Base-by-base conservation (phyloP, 2,888 invertebrate species). In the Aromia moschata region DNA sequence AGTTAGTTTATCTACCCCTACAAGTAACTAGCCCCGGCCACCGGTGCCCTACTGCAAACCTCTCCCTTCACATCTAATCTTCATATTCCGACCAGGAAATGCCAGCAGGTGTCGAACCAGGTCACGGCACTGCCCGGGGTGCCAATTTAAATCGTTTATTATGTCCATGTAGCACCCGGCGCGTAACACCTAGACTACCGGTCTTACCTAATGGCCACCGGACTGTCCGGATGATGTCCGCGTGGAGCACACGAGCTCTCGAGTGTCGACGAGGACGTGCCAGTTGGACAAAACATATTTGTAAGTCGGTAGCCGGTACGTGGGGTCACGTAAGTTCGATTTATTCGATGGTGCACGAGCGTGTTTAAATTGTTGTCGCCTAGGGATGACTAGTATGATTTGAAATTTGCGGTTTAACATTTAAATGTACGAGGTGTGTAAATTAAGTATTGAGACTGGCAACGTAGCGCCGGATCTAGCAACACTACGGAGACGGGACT, bases 111-210 rank as follows among this genome's bases (percentile, higher is more conserved):
- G 25, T 25, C 25, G 53, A 57, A 65, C 65, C 68, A 55, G 67
- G 67, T 69, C 69, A 64, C 53, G 49, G 64, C 58, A 67, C 56
- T 31, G 69, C 69, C 65, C 43, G 41, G 55, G 64, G 68, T 65
- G 60, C 64, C 67, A 65, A 67, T 65, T 68, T 64, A 67, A 68
- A 60, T 51, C 49, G 49, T 44, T 57, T 40, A 57, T 57, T 61
- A 57, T 51, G 40, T 54, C 54, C 45, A 55, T 51, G 15, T 54
- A 46, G 43, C 46, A 44, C 44, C 49, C 41, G 56, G 55, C 57
- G 41, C 46, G 31, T 43, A 31, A 53, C 38, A 38, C 40, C 52
- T n/a, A n/a, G 41, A 25, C 61, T 61, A 61, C 61, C 46, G 49
- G 61, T 61, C 52, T 61, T 61, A n/a, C n/a, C n/a, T n/a, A n/a